A percentile compares a stretch with the other conserved stretches of the same genome.
phyloP scores from a whole-genome alignment of 2,888 invertebrate genomes.

The Andricus quercusramuli region DNA sequence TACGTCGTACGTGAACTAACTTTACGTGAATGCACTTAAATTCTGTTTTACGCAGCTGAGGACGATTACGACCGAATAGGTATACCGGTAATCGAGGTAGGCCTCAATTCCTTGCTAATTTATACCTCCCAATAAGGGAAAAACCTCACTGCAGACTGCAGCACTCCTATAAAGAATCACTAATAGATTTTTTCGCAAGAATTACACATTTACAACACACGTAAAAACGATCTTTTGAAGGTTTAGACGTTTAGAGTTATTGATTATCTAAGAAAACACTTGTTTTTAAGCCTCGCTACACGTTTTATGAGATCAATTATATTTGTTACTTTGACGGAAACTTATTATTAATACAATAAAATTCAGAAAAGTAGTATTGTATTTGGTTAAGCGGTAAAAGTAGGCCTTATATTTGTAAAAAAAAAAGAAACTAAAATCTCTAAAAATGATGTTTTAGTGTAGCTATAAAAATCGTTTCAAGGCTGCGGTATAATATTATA shows the following conservation, averaged over 20 bases:
- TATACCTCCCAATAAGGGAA: slow-evolving; percentile 36
- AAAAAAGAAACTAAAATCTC: neutral
- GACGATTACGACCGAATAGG: slow-evolving; percentile 27
- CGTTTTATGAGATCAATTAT: slow-evolving; percentile 12
- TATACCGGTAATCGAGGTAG: slow-evolving; percentile 29
- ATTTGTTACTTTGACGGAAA: neutral
- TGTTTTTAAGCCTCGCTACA: slow-evolving; percentile 12
- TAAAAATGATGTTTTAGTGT: neutral
- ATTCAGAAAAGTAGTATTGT: neutral
- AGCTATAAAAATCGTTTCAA: neutral
- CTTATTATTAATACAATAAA: neutral
- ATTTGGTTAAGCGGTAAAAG: neutral
- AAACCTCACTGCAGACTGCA: neutral
- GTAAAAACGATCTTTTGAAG: slow-evolving; percentile 17
- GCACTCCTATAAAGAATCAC: slow-evolving; percentile 26
- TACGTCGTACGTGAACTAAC: neutral
- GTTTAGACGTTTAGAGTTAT: slow-evolving; percentile 24
- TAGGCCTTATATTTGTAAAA: neutral
- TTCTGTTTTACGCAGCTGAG: slow-evolving; percentile 29
- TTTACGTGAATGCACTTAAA: slow-evolving; percentile 25
- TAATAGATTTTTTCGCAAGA: slow-evolving; percentile 36
- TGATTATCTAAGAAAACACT: slow-evolving; percentile 26
- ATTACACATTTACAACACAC: slow-evolving; percentile 8
- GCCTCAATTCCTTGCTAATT: slow-evolving; percentile 33
- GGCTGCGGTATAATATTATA: neutral